Base-by-base conservation (phyloP, 1,140 invertebrate species). In the Luehdorfia chinensis region DNA sequence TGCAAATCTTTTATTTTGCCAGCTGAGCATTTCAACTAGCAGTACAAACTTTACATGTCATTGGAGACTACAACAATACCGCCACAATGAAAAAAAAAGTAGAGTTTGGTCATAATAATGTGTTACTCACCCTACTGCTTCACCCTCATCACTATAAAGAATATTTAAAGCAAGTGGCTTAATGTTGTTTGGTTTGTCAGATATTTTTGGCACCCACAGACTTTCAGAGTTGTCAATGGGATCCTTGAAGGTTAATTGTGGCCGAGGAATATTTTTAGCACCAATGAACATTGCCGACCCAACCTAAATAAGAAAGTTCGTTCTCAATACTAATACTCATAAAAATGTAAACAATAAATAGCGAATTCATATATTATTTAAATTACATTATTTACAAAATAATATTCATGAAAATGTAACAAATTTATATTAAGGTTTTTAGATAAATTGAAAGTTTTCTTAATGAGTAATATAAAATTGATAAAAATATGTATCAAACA, bases 171-270 rank as follows among this genome's bases (percentile, higher is more conserved):
- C 91, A 2, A 98, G 77, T 0, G 96, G 95, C 68, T 94, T 95
- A 0, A 96, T 70, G 4, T 93, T 92, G 85, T 99, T 96, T 0
- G 96, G 96, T 84, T 99, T 99, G 7, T 94, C 91, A 32, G 89
- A 93, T 7, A 99, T 91, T 55, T 91, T 90, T 0, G 97, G 97
- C 32, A 92, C 83, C 90, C 97, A 98, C 9, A 94, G 90, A 31
- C 87, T 89, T 9, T 90, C 89, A 0, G 70, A 12, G 86, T 98
- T 98, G 73, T 97, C 94, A 25, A 98, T 91, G 65, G 94, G 92
- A 56, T 95, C 93, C 70, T 93, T 93, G 64, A 98, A 98, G 37
- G 88, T 91, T 23, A 93, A 71, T 77, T 98, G 97, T 0, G 97
- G 96, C 50, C 94, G 90, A 25, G 92, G 87, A 47, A 96, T 91